Evolutionary conservation across 1,140 invertebrate species (phyloP).

Genomic region (Drosophila bifasciata): DNA sequence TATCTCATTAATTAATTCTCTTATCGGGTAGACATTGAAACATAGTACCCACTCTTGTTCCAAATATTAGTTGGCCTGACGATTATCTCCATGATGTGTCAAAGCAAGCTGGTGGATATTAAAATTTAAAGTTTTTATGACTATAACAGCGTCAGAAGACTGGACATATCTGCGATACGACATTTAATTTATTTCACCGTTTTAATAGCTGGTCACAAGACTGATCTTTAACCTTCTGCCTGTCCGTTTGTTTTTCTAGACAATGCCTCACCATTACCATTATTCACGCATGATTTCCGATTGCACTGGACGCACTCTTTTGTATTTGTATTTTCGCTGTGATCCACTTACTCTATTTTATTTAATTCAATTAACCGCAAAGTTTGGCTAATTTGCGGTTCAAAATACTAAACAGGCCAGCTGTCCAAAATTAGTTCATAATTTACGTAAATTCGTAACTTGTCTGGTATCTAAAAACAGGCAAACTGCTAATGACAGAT

Average conservation of each 20-base stretch:
- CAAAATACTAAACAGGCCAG: conserved; percentile 14
- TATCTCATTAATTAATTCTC: too few species aligned
- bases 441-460: conserved; percentile 26
- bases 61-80: neutral
- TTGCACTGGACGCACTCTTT: too few species aligned
- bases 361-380: conserved; percentile 17
- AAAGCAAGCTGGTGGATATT: conserved; percentile 8
- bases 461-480: conserved; percentile 1
- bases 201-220: conserved; percentile 39
- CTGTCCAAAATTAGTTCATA: conserved; percentile 38
- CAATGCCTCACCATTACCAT: conserved; percentile 17
- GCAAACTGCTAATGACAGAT: conserved; percentile 16
- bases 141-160: neutral
- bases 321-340: neutral
- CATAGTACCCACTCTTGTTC: too few species aligned
- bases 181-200: conserved; percentile 24
- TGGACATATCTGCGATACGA: conserved; percentile 13
- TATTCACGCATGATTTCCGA: neutral
- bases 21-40: too few species aligned
- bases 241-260: conserved; percentile 26
- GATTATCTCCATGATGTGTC: conserved; percentile 14
- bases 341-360: conserved; percentile 24
- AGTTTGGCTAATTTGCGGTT: conserved; percentile 13
- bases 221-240: conserved; percentile 24
- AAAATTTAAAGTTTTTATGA: conserved; percentile 5